These are phyloP conservation scores for Drosophila robusta DNA, from an alignment of 2,888 invertebrate genomes.

Conservation along the genomic window DNA sequence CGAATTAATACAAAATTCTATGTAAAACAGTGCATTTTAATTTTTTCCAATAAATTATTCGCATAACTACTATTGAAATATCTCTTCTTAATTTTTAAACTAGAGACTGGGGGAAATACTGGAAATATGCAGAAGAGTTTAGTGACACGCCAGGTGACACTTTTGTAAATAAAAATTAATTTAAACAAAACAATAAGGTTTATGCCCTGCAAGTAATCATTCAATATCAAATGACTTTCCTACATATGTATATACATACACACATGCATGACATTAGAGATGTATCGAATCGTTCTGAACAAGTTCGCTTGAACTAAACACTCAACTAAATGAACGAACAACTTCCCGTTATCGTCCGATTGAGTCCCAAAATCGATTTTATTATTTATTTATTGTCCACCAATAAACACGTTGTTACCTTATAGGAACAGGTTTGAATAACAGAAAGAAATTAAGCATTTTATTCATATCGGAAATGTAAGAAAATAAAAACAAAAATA, in stretches of 20 bases:
- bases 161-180: not conserved
- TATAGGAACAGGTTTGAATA: too few relatives aligned
- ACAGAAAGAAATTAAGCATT: too few relatives aligned
- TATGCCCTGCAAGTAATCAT: not conserved
- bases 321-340: too few relatives aligned
- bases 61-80: not conserved
- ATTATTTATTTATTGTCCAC: too few relatives aligned
- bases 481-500: too few relatives aligned
- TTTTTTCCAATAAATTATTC: constrained; percentile 20
- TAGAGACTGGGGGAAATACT: not conserved
- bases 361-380: too few relatives aligned
- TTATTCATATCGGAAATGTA: too few relatives aligned
- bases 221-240: constrained; percentile 4
- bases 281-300: not conserved
- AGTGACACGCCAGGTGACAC: not conserved
- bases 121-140: not conserved
- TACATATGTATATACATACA: not conserved
- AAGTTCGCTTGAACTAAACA: too few relatives aligned
- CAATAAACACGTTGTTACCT: too few relatives aligned
- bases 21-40: constrained; percentile 8
- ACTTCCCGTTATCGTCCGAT: too few relatives aligned
- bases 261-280: not conserved
- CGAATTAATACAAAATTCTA: constrained; percentile 20
- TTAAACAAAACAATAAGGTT: not conserved
- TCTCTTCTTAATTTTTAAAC: not conserved